These are phyloP conservation scores for Ramphastos sulfuratus DNA, from an alignment of 2,113 vertebrate species.

Conservation along the genomic window DNA sequence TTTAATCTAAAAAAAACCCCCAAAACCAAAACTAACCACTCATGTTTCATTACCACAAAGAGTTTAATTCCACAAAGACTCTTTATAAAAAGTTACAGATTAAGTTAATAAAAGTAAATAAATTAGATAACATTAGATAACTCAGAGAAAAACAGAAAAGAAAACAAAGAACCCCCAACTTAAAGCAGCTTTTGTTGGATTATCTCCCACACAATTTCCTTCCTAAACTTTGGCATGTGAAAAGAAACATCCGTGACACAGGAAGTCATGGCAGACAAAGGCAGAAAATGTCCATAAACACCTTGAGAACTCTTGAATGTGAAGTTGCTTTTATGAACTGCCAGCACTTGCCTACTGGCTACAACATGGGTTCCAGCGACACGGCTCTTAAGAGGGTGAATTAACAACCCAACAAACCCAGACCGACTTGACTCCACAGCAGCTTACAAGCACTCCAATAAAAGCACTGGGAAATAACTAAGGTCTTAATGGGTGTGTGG, in stretches of 20 bases:
- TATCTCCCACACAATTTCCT: conserved; percentile 94
- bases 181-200: conserved; percentile 88
- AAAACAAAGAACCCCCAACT: not conserved
- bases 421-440: not conserved
- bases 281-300: not conserved
- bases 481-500: not conserved
- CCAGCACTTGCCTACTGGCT: not conserved
- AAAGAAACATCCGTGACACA: not conserved
- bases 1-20: not conserved
- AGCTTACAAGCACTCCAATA: not conserved
- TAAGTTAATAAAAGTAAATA: not conserved
- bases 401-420: not conserved
- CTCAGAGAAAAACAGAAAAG: not conserved
- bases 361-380: not conserved
- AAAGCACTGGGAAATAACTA: not conserved
- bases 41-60: not conserved
- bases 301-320: not conserved
- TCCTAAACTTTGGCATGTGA: conserved; percentile 92
- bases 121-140: not conserved
- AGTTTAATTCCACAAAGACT: not conserved
- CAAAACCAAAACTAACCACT: not conserved
- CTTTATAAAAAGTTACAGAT: conserved; percentile 29
- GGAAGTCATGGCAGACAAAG: not conserved
- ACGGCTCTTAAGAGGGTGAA: not conserved
- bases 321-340: not conserved